Evolutionary conservation across 2,888 invertebrate species (phyloP), one percentile per base, ranked within the genome.

Genomic region (Gymnocheta viridis): DNA sequence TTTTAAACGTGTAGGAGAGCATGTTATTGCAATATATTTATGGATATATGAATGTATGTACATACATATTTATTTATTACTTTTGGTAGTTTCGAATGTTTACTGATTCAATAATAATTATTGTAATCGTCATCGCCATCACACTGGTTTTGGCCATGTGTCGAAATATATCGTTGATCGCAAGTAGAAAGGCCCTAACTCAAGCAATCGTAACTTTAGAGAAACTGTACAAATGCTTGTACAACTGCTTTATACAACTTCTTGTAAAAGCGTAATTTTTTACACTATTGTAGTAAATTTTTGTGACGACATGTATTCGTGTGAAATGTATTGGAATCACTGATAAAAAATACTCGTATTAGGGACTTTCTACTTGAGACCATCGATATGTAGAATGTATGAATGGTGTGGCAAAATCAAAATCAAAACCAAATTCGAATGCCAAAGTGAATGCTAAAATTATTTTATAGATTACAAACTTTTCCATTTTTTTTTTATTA

Each of bases 81-180:
- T 56, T 74, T 62, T 81, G 73, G 27, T 49, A 62, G 78, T 69
- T 70, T 62, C 32, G 56, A 70, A 72, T 62, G 54, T 80, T 70
- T 81, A 74, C 62, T 74, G 81, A 74, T 74, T 81, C 51, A 66
- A 81, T 51, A 76, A 70, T 51, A 56, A 74, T 74, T 69, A 73
- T 74, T 49, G 51, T 41, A 35, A 70, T 24, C 64, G 32, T 69
- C 79, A 47, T 79, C 66, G 27, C 29, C 60, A 62, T 66, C 69
- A 58, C 80, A 69, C 82, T 80, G 72, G 74, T 54, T 70, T 67
- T 72, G 29, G 66, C 58, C 76, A 60, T 72, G 70, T 76, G 44
- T 22, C 17, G 44, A 60, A 44, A 62, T 69, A 69, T 29, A n/a
- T n/a, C n/a, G n/a, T n/a, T n/a, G n/a, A n/a, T n/a, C n/a, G n/a